These are phyloP conservation scores for Ophiothrix spiculata DNA, from an alignment of 35 echinoderm and acorn worm species.

Conservation along the genomic window DNA sequence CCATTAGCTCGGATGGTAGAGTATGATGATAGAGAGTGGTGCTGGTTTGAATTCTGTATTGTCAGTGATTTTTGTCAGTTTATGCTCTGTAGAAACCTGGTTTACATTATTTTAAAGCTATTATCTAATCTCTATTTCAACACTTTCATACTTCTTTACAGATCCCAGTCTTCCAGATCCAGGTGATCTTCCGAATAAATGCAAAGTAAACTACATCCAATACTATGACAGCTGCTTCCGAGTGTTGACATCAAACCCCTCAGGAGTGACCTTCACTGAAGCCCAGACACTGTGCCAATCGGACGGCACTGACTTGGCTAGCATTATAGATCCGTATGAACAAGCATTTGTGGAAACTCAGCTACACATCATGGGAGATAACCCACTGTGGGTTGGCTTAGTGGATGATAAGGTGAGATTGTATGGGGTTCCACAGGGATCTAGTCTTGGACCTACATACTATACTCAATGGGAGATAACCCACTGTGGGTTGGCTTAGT, in stretches of 20 bases:
- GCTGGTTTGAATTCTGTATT: too few species aligned
- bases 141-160: constrained; percentile 1
- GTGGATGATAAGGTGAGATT: not conserved
- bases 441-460: too few species aligned
- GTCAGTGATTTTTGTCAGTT: too few species aligned
- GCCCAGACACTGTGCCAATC: constrained; percentile 46
- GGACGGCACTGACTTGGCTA: constrained; percentile 47
- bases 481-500: not conserved
- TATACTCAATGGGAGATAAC: not conserved
- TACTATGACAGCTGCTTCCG: constrained; percentile 63
- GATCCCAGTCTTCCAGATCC: constrained; percentile 11
- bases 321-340: constrained; percentile 70
- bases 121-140: not conserved
- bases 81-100: too few species aligned
- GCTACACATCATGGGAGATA: not conserved
- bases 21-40: too few species aligned
- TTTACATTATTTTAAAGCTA: too few species aligned
- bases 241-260: constrained; percentile 8
- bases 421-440: too few species aligned
- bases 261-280: constrained; percentile 23
- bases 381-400: not conserved
- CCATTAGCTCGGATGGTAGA: too few species aligned
- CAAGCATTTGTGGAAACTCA: constrained; percentile 76
- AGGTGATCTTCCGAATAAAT: constrained; percentile 20
- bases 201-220: constrained; percentile 53